Conservation (phyloP, 2,113 vertebrate species). For the Buteo buteo region DNA sequence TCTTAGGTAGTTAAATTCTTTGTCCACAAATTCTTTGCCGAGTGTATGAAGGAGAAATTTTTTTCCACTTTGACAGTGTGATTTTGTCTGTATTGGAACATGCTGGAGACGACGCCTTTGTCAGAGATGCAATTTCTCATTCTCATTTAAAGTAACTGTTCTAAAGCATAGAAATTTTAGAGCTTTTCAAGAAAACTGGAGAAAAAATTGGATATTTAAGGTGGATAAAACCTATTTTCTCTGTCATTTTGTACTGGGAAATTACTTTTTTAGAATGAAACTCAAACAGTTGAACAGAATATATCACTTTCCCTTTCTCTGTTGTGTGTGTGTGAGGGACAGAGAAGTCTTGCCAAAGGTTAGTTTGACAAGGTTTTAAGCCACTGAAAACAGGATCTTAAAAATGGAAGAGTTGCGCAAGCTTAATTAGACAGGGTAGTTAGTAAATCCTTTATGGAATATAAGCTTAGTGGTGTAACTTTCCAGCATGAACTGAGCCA, state of each 20-base stretch:
- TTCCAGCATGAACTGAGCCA: not conserved
- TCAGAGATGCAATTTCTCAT: not conserved
- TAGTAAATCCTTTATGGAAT: constrained; percentile 1
- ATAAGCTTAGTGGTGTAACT: not conserved
- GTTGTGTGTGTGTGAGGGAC: not conserved
- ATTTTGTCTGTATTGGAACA: fast-evolving
- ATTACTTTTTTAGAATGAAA: not conserved
- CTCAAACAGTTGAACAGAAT: not conserved
- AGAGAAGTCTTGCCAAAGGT: not conserved
- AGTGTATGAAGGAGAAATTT: not conserved
- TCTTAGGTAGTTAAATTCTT: not conserved
- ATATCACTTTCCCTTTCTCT: not conserved
- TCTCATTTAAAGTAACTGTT: not conserved
- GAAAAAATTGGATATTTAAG: not conserved
- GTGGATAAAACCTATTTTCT: not conserved
- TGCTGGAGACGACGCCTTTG: not conserved
- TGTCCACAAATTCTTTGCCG: not conserved
- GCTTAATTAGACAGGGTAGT: not conserved
- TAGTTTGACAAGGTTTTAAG: constrained; percentile 3
- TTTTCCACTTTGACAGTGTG: not conserved
- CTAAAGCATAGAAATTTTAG: not conserved
- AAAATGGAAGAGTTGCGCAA: constrained; percentile 23
- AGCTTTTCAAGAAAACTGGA: not conserved
- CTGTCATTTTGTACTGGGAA: not conserved
- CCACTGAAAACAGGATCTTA: not conserved